These are phyloP conservation scores for Tichodroma muraria DNA, from an alignment of 2,113 vertebrate species.

Conservation along the genomic window DNA sequence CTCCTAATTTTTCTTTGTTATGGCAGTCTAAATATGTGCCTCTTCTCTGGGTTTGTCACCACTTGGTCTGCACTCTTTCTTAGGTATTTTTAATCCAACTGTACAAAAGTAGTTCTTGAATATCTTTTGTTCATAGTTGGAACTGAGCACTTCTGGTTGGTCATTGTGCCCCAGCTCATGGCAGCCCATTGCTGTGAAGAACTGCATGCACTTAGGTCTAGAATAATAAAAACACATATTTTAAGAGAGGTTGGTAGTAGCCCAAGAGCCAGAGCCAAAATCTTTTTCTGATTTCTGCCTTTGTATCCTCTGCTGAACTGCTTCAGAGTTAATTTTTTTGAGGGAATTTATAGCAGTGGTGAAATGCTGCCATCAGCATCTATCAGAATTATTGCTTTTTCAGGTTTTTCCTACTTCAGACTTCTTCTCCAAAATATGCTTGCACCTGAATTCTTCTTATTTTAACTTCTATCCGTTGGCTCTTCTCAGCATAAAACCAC, in stretches of 20 bases:
- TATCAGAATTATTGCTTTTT: constrained; percentile 49
- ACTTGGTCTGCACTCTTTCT: background rate
- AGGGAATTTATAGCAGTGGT: constrained; percentile 28
- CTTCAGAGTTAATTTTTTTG: constrained; percentile 40
- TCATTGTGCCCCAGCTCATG: background rate
- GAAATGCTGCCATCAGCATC: constrained; percentile 50
- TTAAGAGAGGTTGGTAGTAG: constrained; percentile 2
- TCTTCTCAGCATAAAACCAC: background rate
- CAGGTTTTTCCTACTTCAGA: constrained; percentile 27
- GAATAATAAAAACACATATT: background rate
- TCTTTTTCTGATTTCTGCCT: constrained; percentile 5
- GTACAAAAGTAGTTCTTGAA: background rate
- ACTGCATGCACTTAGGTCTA: background rate
- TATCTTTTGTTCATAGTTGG: background rate
- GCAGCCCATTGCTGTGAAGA: background rate
- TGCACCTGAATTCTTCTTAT: background rate
- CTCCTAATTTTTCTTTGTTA: background rate
- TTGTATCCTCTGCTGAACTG: background rate
- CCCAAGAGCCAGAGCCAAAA: constrained; percentile 10
- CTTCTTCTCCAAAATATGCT: background rate
- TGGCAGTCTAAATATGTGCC: background rate
- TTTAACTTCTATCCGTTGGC: background rate
- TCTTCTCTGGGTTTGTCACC: background rate
- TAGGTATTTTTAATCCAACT: background rate
- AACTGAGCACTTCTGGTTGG: background rate